Evolutionary conservation across 2,113 vertebrate species (phyloP).

Genomic region (Daphoenositta chrysoptera): DNA sequence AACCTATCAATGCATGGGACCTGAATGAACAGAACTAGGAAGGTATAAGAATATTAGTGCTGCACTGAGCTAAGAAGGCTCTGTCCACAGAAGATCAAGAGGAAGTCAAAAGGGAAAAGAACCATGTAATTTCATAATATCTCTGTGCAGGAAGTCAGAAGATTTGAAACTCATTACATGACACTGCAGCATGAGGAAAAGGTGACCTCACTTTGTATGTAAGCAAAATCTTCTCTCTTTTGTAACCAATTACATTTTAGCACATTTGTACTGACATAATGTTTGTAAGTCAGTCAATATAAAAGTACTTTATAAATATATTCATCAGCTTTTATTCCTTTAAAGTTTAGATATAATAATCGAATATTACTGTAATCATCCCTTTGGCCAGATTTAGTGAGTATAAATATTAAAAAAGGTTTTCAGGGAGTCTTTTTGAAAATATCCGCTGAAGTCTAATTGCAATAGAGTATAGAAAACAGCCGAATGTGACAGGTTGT

Average conservation of each 20-base stretch:
- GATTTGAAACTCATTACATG: background rate
- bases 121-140: background rate
- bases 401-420: background rate
- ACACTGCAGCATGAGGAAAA: background rate
- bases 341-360: background rate
- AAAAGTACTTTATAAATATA: background rate
- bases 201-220: fast-evolving
- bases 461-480: background rate
- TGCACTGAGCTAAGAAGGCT: background rate
- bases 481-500: background rate
- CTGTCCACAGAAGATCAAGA: background rate
- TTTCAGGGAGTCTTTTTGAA: background rate
- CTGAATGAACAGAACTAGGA: background rate
- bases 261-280: background rate
- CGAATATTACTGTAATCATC: background rate
- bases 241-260: background rate
- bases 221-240: background rate
- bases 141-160: background rate
- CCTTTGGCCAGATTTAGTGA: background rate
- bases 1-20: background rate
- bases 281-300: background rate
- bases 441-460: background rate
- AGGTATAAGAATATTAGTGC: background rate
- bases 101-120: background rate
- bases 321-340: background rate